Conservation (phyloP, 2,888 invertebrate genomes). For the Stratiomys singularior region DNA sequence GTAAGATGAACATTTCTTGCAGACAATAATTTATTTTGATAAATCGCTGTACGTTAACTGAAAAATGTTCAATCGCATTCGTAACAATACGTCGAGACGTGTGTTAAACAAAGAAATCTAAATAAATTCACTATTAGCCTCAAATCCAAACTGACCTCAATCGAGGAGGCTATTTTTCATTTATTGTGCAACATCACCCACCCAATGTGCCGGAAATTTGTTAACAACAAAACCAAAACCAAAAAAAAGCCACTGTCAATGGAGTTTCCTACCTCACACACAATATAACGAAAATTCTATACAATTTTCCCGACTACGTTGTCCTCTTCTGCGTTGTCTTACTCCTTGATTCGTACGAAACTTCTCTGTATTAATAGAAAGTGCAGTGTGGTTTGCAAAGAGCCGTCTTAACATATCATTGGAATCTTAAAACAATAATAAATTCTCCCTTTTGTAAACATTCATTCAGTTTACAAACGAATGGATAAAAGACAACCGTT, state of each 20-base stretch:
- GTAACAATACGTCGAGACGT: not conserved
- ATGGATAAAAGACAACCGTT: not conserved
- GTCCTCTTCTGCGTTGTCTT: not conserved
- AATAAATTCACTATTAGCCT: too few relatives aligned
- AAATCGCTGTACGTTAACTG: not conserved
- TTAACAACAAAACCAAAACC: too few relatives aligned
- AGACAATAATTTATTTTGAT: not conserved
- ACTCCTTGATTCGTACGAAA: not conserved
- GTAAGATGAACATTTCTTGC: not conserved
- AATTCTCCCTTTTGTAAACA: conserved; percentile 32
- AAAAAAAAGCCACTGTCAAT: conserved; percentile 23
- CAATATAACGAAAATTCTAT: not conserved
- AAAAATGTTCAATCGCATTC: not conserved
- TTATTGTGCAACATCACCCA: conserved; percentile 4
- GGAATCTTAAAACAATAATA: conserved; percentile 27
- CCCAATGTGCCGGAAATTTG: conserved; percentile 16
- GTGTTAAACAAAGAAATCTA: too few relatives aligned
- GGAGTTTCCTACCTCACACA: conserved; percentile 18
- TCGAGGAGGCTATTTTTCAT: conserved; percentile 15
- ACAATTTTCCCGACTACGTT: not conserved
- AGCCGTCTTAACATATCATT: conserved; percentile 24
- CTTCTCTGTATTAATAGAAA: conserved; percentile 8
- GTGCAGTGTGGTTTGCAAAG: conserved; percentile 17
- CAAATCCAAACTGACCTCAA: not conserved
- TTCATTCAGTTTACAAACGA: not conserved